These are phyloP conservation scores for Phrynocephalus vlangalii DNA, from an alignment of 2,797 vertebrate species.

Conservation along the genomic window DNA sequence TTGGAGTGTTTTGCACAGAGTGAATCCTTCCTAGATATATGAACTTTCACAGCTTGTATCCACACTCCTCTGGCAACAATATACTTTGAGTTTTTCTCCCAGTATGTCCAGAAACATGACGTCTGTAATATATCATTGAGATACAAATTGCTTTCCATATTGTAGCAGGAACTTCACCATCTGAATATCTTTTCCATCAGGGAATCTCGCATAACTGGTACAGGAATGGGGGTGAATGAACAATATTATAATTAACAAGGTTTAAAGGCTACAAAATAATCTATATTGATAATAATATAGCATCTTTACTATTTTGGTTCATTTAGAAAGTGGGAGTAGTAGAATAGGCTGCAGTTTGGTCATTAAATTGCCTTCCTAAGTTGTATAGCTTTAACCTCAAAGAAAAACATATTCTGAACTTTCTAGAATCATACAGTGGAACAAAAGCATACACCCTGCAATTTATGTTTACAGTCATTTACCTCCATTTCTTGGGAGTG, in stretches of 20 bases:
- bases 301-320: not conserved
- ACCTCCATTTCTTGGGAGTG: not conserved
- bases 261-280: not conserved
- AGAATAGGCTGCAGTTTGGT: too few species aligned
- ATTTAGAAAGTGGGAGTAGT: not conserved
- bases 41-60: conserved; percentile 6
- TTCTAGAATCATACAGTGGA: not conserved
- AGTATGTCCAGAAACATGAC: not conserved
- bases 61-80: not conserved
- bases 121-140: not conserved
- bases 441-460: not conserved
- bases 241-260: not conserved
- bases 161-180: not conserved
- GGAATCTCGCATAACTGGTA: not conserved
- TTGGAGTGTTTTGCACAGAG: not conserved
- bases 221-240: too few species aligned
- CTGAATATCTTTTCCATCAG: not conserved
- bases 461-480: not conserved
- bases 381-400: not conserved
- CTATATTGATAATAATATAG: not conserved
- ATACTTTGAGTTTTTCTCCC: not conserved
- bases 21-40: not conserved
- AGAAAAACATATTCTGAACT: not conserved
- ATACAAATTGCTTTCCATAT: not conserved
- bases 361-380: not conserved